Evolutionary conservation across 2,888 invertebrate species (phyloP).

Genomic region (Pegoplata infirma): DNA sequence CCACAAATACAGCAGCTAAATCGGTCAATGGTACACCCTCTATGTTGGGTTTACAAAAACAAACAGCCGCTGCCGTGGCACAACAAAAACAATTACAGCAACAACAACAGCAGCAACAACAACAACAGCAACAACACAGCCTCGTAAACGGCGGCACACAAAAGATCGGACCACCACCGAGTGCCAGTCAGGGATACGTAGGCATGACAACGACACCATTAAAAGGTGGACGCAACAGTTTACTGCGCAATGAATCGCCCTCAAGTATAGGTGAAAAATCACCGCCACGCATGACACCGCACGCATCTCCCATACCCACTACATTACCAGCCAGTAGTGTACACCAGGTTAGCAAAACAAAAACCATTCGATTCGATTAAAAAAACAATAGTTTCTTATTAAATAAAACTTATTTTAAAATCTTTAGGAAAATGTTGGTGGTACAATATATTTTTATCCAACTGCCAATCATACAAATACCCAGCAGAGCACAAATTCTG

Average conservation of each 20-base stretch:
- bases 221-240: conserved; percentile 70
- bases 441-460: conserved; percentile 96
- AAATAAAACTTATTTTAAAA: background rate
- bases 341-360: conserved; percentile 73
- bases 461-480: conserved; percentile 80
- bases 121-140: conserved; percentile 68
- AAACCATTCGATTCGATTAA: background rate
- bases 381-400: background rate
- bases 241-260: conserved; percentile 75
- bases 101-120: conserved; percentile 67
- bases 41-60: conserved; percentile 73
- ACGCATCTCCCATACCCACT: conserved; percentile 78
- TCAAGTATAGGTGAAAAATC: conserved; percentile 76
- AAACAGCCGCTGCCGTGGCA: conserved; percentile 70
- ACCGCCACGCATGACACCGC: conserved; percentile 79
- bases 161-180: conserved; percentile 60
- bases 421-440: conserved; percentile 91
- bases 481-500: conserved; percentile 74
- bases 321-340: conserved; percentile 74
- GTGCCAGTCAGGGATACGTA: conserved; percentile 67
- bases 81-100: conserved; percentile 70
- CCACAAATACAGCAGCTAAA: conserved; percentile 67
- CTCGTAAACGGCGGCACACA: conserved; percentile 66
- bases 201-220: conserved; percentile 73
- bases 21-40: conserved; percentile 69